Conservation (phyloP, 2,888 invertebrate genomes). For the Holacanthella duospinosa region DNA sequence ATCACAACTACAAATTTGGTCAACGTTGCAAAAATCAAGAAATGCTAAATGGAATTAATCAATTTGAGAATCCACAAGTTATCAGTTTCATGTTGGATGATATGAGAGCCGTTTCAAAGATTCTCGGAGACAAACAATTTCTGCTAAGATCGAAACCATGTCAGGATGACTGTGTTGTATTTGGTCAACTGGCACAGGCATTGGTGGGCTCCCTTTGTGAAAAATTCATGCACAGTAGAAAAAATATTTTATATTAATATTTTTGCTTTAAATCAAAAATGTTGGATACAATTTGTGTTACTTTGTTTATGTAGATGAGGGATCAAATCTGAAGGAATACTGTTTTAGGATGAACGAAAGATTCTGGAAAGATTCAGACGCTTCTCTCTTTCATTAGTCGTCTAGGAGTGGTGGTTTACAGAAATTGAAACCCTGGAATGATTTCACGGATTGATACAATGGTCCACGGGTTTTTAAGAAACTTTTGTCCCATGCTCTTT, state of each 20-base stretch:
- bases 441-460: too few species aligned
- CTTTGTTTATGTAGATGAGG: conserved; percentile 15
- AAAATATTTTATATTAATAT: background rate
- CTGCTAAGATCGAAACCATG: background rate
- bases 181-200: background rate
- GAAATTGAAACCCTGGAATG: too few species aligned
- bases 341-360: conserved; percentile 25
- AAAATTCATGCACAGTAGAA: background rate
- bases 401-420: too few species aligned
- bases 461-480: too few species aligned
- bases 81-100: background rate
- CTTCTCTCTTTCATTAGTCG: background rate
- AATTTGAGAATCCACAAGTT: background rate
- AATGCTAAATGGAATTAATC: background rate
- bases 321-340: conserved; percentile 22
- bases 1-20: background rate
- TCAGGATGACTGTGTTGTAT: background rate
- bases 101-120: background rate
- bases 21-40: background rate
- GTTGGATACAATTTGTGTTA: background rate
- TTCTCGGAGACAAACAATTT: background rate
- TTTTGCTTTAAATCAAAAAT: background rate
- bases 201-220: background rate
- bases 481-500: too few species aligned
- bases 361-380: conserved; percentile 28